Evolutionary conservation across 1,140 invertebrate genomes (phyloP).

Genomic region (Drosophila pseudoananassae): DNA sequence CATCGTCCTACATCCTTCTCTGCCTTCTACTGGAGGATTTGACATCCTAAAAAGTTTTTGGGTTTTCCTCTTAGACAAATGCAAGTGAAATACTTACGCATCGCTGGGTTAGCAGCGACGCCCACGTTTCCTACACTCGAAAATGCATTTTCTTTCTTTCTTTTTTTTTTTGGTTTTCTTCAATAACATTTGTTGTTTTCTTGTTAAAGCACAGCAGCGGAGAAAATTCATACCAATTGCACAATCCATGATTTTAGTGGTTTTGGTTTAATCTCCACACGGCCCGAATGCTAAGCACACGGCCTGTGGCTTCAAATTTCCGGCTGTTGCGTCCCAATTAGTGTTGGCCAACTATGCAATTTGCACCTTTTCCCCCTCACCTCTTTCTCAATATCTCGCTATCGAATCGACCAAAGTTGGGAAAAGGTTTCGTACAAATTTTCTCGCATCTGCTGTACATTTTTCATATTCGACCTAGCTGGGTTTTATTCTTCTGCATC

Average conservation of each 20-base stretch:
- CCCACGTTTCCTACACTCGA: conserved; percentile 52
- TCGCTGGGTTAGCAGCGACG: conserved; percentile 38
- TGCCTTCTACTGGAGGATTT: conserved; percentile 28
- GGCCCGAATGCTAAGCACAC: conserved; percentile 51
- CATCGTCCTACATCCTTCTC: conserved; percentile 1
- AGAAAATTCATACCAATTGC: conserved; percentile 82
- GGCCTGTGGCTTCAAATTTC: conserved; percentile 15
- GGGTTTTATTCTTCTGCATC: conserved; percentile 14
- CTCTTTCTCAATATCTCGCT: conserved; percentile 14
- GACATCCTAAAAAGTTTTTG: conserved; percentile 51
- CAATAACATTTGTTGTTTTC: conserved; percentile 14
- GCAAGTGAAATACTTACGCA: conserved; percentile 70
- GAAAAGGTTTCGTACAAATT: conserved; percentile 67
- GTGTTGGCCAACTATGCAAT: conserved; percentile 73
- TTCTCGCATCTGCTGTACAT: conserved; percentile 71
- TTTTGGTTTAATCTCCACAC: conserved; percentile 8
- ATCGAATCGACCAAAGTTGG: conserved; percentile 11
- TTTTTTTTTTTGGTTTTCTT: conserved; percentile 27
- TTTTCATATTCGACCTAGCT: conserved; percentile 32
- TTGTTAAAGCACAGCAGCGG: conserved; percentile 61
- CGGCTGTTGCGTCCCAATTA: conserved; percentile 69
- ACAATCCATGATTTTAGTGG: conserved; percentile 60
- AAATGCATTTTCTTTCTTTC: conserved; percentile 68
- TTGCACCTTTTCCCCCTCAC: conserved; percentile 44
- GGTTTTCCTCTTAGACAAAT: conserved; percentile 60